Base-by-base conservation (phyloP, 2,113 vertebrate genomes). In the Taurulus bubalis region DNA sequence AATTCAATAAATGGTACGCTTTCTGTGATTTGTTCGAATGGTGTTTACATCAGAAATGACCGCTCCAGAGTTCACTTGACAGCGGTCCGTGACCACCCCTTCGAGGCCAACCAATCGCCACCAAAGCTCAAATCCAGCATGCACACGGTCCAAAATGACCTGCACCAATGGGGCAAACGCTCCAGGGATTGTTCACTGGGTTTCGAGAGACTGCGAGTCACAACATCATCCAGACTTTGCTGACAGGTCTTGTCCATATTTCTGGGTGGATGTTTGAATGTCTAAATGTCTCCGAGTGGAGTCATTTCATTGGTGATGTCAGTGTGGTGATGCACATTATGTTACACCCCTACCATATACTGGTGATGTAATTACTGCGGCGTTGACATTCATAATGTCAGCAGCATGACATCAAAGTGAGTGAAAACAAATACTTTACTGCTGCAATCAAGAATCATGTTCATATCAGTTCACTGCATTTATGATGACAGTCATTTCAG, bases 371-470 rank as follows among this genome's bases (percentile, higher is more conserved):
- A 79, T 83, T 82, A 75, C 65, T 1, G 8, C 9, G 42, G 26
- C 53, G 45, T 38, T 79, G 73, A 74, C 79, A 76, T 84, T 85
- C 82, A 58, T 24, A 81, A 80, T n/a, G 76, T 42, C 60, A 66
- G 65, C 71, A 28, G 59, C 40, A 8, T 42, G 11, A 5, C 62
- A n/a, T 62, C 22, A 59, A 15, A 58, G 53, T 47, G 38, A 71
- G 18, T 9, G 40, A 26, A 75, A 34, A 79, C 36, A 74, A 65
- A 74, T 8, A 24, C 83, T 45, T 45, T 34, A 72, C n/a, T 38
- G 67, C 66, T 15, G 8, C 45, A 72, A 42, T 86, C 64, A 79
- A 60, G 73, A n/a, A 36, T 71, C 22, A 56, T n/a, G 42, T 22
- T 75, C 24, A 14, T 36, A 77, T 75, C 77, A 40, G 36, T 64